Evolutionary conservation across 2,113 vertebrate genomes (phyloP).

Genomic region (Origma solitaria): DNA sequence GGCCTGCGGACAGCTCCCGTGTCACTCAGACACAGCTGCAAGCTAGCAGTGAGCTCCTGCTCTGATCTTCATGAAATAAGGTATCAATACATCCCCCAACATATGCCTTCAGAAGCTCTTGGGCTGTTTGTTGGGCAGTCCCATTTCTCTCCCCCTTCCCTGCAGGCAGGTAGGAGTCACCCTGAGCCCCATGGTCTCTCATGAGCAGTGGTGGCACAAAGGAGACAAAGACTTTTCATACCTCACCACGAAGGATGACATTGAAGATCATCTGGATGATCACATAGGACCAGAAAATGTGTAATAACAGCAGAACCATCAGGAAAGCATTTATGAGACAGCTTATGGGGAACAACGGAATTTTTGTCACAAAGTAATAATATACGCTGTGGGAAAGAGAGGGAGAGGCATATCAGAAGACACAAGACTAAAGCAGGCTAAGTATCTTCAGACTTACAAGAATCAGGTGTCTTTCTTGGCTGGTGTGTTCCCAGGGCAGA

Average conservation of each 20-base stretch:
- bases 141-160: not conserved
- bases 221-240: not conserved
- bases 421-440: not conserved
- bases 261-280: slow-evolving; percentile 78
- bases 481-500: not conserved
- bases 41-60: not conserved
- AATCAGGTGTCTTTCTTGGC: not conserved
- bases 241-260: slow-evolving; percentile 72
- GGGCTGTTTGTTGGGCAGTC: not conserved
- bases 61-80: not conserved
- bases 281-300: slow-evolving; percentile 80
- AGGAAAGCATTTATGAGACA: slow-evolving; percentile 77
- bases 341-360: slow-evolving; percentile 70
- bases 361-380: slow-evolving; percentile 68
- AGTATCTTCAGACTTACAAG: not conserved
- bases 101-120: not conserved
- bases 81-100: not conserved
- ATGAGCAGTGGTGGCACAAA: not conserved
- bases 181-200: not conserved
- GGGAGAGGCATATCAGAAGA: not conserved
- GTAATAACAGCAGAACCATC: slow-evolving; percentile 75
- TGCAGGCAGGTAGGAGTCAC: not conserved
- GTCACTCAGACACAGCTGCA: not conserved
- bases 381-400: slow-evolving; percentile 52
- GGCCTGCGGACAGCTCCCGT: not conserved